Conservation (phyloP, 64 coral and sea anemone species). For the Montipora cactus region DNA sequence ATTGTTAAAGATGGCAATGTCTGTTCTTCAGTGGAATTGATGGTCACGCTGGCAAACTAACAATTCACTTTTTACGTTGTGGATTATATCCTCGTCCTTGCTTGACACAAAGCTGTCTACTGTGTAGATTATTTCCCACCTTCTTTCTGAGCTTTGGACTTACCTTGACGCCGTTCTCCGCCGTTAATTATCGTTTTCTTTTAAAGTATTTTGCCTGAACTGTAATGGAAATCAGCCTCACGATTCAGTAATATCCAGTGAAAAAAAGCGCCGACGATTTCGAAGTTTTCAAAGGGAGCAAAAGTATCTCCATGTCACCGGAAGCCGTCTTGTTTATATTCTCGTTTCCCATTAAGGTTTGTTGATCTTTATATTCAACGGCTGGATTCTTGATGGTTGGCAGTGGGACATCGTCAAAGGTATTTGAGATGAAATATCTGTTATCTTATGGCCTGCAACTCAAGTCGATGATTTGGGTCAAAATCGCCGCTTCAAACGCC, state of each 20-base stretch:
- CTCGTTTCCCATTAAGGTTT: not conserved
- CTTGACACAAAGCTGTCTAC: not conserved
- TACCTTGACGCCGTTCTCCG: not conserved
- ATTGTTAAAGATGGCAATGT: not conserved
- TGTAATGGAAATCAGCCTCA: not conserved
- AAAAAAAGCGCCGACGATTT: not conserved
- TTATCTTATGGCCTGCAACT: not conserved
- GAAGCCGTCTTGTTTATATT: slow-evolving; percentile 35
- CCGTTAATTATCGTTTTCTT: not conserved
- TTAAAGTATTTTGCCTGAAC: not conserved
- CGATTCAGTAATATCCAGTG: not conserved
- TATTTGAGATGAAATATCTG: not conserved
- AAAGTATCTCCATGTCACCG: slow-evolving; percentile 1
- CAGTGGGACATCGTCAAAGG: slow-evolving; percentile 11
- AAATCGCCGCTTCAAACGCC: too few species aligned
- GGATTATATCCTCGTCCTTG: not conserved
- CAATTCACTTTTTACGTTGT: not conserved
- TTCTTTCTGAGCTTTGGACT: not conserved
- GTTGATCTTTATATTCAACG: not conserved
- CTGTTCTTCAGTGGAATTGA: not conserved
- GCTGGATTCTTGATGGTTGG: not conserved
- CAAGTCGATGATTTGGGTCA: too few species aligned
- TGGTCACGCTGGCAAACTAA: slow-evolving; percentile 4
- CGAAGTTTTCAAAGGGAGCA: not conserved
- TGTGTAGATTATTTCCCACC: not conserved